phyloP scores from a whole-genome alignment of 2,113 vertebrate genomes.

The Pavo muticus region DNA sequence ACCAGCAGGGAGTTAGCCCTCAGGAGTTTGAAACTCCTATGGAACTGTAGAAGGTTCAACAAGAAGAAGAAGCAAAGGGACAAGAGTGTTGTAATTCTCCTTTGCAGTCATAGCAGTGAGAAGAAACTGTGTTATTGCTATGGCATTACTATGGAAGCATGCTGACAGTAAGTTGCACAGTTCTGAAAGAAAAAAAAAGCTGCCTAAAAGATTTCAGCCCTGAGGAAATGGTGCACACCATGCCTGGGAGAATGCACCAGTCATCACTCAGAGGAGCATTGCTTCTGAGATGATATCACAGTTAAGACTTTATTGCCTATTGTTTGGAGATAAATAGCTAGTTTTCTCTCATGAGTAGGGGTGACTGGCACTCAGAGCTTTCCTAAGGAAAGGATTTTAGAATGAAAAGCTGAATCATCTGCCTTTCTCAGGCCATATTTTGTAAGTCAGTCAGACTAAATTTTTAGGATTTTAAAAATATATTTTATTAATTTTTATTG shows the following conservation, averaged over 20 bases:
- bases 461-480: background rate
- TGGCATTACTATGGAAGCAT: background rate
- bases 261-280: background rate
- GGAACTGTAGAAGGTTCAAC: background rate
- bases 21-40: background rate
- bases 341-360: background rate
- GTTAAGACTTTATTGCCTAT: background rate
- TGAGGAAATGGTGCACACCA: background rate
- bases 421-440: background rate
- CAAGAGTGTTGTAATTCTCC: background rate
- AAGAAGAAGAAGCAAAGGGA: background rate
- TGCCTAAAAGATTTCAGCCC: background rate
- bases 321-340: slow-evolving; percentile 7
- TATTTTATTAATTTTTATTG: slow-evolving; percentile 41
- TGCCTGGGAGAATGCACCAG: background rate
- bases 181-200: background rate
- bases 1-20: background rate
- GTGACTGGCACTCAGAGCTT: background rate
- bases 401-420: background rate
- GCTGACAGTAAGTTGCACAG: background rate
- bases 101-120: background rate
- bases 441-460: slow-evolving; percentile 7
- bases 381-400: background rate
- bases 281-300: background rate
- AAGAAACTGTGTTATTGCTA: background rate